Evolutionary conservation across 2,113 vertebrate genomes (phyloP).

Genomic region (Crocuta crocuta): DNA sequence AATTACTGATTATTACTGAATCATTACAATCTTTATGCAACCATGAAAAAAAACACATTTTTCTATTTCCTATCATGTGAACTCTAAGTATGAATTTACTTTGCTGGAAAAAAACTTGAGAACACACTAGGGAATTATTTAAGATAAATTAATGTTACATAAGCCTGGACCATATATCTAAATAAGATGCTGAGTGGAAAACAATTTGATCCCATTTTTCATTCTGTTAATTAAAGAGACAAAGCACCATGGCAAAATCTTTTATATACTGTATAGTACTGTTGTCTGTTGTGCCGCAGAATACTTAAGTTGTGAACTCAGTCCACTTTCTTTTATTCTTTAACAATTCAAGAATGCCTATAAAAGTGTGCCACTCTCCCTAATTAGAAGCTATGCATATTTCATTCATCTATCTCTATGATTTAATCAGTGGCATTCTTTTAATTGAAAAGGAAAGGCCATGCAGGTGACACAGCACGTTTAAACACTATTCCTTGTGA

Average conservation of each 20-base stretch:
- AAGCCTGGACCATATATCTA: neutral
- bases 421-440: neutral
- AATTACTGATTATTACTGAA: neutral
- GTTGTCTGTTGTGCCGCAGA: neutral
- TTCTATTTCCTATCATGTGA: neutral
- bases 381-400: conserved; percentile 9
- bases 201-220: neutral
- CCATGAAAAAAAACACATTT: neutral
- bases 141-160: neutral
- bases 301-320: neutral
- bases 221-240: neutral
- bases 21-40: neutral
- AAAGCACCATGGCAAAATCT: neutral
- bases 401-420: neutral
- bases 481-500: neutral
- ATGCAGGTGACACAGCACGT: neutral
- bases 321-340: neutral
- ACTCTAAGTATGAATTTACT: neutral
- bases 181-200: neutral
- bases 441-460: conserved; percentile 27
- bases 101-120: neutral
- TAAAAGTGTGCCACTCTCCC: neutral
- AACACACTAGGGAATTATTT: neutral
- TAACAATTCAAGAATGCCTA: neutral
- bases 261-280: neutral